Evolutionary conservation across 2,113 vertebrate genomes (phyloP).

Genomic region (Rousettus leschenaultii): DNA sequence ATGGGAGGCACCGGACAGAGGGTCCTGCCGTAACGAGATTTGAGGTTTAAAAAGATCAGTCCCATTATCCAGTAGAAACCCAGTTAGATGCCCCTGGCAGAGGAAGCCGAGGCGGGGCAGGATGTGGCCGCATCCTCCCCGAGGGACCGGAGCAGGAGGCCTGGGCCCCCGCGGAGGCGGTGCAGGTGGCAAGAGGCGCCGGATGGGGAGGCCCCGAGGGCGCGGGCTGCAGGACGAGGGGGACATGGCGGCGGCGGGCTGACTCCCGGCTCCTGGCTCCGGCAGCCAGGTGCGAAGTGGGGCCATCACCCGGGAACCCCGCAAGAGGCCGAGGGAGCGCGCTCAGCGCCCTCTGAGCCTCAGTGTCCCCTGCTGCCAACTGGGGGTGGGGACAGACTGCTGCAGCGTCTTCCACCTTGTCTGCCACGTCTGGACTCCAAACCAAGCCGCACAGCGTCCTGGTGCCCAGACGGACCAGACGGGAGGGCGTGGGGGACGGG

Average conservation of each 20-base stretch:
- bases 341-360: background rate
- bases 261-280: background rate
- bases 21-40: background rate
- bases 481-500: accelerated
- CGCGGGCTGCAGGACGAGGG: no score
- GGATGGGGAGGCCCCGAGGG: no score
- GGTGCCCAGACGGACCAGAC: accelerated
- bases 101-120: background rate
- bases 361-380: background rate
- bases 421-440: no score
- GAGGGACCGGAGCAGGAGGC: background rate
- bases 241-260: accelerated
- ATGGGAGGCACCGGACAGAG: accelerated
- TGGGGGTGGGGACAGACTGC: background rate
- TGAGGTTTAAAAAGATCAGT: background rate
- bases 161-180: background rate
- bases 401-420: background rate
- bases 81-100: background rate
- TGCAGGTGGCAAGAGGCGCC: background rate
- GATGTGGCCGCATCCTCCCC: background rate
- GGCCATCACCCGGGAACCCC: background rate
- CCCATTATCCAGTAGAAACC: background rate
- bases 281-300: background rate
- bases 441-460: background rate
- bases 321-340: background rate